A percentile compares a stretch with the other conserved stretches of the same genome.
These are phyloP conservation scores for Mormyrops boulengeri DNA, from an alignment of 2,797 vertebrate genomes.

Conservation along the genomic window DNA sequence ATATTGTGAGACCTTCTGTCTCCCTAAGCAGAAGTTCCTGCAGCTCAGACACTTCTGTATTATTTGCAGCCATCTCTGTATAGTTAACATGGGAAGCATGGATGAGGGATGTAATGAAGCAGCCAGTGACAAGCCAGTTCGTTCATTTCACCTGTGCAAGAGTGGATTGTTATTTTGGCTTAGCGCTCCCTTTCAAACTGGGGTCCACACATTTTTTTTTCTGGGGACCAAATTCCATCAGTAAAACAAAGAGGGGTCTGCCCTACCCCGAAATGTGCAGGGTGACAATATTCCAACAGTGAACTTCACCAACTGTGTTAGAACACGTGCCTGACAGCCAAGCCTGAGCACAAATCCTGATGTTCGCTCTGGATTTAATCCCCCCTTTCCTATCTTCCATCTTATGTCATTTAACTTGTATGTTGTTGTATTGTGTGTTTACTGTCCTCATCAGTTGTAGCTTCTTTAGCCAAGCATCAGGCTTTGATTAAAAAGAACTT, in stretches of 20 bases:
- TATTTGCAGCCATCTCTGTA: background rate
- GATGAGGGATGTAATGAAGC: background rate
- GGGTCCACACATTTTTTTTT: background rate
- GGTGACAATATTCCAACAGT: background rate
- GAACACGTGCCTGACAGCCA: background rate
- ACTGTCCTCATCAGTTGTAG: background rate
- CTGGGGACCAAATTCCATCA: background rate
- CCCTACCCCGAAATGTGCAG: background rate
- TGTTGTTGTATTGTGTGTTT: background rate
- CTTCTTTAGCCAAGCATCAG: background rate
- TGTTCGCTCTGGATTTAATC: background rate
- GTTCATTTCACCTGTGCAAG: background rate
- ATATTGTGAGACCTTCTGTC: background rate
- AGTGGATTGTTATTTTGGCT: background rate
- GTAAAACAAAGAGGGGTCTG: background rate
- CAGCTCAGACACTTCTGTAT: background rate
- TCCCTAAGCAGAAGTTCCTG: background rate
- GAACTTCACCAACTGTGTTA: background rate
- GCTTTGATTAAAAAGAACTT: background rate
- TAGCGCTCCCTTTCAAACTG: background rate
- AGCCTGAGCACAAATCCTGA: background rate
- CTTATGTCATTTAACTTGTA: background rate
- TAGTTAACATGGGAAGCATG: background rate
- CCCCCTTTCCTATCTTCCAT: background rate
- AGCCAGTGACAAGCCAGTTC: background rate